phyloP scores from a whole-genome alignment of 1,140 invertebrate genomes.

The Cylas formicarius region DNA sequence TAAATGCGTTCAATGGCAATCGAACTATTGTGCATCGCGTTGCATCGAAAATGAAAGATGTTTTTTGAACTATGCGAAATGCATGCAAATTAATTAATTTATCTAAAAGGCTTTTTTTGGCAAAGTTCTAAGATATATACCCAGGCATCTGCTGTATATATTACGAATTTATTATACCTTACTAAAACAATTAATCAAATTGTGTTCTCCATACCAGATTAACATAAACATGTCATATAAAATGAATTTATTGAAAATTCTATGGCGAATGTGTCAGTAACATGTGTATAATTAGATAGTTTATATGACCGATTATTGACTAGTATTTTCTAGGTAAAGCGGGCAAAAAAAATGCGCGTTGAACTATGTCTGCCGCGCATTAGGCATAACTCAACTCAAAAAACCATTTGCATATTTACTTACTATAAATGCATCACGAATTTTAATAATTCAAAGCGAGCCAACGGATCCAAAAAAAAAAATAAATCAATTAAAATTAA shows the following conservation, averaged over 20 bases:
- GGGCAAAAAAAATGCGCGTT: neutral
- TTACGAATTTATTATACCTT: no score
- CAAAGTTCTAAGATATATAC: no score
- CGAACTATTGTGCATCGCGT: no score
- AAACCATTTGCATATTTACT: conserved; percentile 6
- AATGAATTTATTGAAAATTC: neutral
- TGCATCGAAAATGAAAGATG: neutral
- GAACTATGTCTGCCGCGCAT: conserved; percentile 1
- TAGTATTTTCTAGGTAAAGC: conserved; percentile 4
- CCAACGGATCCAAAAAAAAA: conserved; percentile 1
- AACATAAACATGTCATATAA: conserved; percentile 3
- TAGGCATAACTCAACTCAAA: conserved; percentile 2
- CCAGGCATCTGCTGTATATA: no score
- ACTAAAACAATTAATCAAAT: neutral
- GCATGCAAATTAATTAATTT: no score
- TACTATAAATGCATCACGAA: conserved; percentile 9
- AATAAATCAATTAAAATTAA: conserved; percentile 6
- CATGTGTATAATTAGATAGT: conserved; percentile 3
- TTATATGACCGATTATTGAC: conserved; percentile 1
- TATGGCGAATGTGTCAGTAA: neutral
- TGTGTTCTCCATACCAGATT: conserved; percentile 2
- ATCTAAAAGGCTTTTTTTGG: no score
- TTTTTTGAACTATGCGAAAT: neutral
- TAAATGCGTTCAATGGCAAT: no score
- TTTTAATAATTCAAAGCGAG: conserved; percentile 2